Evolutionary conservation across 30 jellyfish, hydroid and myxozoan species (phyloP).

Genomic region (Pelagia noctiluca): DNA sequence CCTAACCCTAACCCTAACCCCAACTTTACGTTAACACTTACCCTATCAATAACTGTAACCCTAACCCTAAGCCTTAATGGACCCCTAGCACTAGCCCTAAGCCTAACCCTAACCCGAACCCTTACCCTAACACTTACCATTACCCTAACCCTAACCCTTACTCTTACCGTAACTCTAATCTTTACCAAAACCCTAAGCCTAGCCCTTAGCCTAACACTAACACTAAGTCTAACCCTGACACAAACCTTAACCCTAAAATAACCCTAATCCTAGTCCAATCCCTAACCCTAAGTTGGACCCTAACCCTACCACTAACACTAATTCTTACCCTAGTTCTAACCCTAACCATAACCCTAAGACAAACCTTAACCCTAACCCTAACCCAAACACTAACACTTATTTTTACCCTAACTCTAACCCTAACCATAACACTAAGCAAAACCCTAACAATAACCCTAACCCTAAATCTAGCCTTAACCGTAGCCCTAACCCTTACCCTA

Average conservation of each 20-base stretch:
- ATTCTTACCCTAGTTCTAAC: neutral
- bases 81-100: neutral
- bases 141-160: neutral
- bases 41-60: neutral
- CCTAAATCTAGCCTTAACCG: neutral
- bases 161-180: neutral
- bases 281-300: neutral
- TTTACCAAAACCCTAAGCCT: neutral
- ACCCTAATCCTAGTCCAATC: neutral
- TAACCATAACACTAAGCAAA: neutral
- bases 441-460: neutral
- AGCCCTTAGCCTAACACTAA: neutral
- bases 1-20: slow-evolving; percentile 16
- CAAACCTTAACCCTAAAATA: neutral
- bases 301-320: neutral
- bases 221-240: neutral
- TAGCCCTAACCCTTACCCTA: neutral
- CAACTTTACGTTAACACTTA: neutral
- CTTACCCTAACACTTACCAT: neutral
- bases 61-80: neutral
- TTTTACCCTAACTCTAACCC: neutral
- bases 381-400: neutral
- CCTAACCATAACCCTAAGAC: neutral
- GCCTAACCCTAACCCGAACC: slow-evolving; percentile 2
- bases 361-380: neutral